These are phyloP conservation scores for Acanthornis magna DNA, from an alignment of 2,797 vertebrate genomes.

Conservation along the genomic window DNA sequence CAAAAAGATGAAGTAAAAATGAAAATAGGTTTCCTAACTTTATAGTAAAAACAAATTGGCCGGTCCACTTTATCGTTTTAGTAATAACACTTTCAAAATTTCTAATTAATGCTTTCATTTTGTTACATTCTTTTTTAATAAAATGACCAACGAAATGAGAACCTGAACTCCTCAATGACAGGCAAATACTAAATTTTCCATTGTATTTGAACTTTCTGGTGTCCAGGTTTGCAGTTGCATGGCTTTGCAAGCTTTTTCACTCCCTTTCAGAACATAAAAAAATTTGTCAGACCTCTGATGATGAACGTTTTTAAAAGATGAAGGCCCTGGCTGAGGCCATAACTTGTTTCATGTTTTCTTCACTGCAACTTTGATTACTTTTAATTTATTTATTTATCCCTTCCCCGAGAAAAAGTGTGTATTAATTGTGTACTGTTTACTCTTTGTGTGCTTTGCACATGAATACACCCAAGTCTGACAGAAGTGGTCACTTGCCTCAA, in stretches of 20 bases:
- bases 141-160: background rate
- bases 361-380: background rate
- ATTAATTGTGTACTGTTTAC: background rate
- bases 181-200: background rate
- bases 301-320: background rate
- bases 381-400: background rate
- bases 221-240: background rate
- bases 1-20: background rate
- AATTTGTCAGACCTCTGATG: background rate
- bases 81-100: background rate
- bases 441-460: background rate
- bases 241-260: background rate
- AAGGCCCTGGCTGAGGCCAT: background rate
- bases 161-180: background rate
- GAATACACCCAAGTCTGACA: background rate
- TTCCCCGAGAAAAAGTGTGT: background rate
- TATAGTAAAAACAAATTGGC: background rate
- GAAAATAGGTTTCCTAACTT: background rate
- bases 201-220: background rate
- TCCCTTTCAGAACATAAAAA: background rate
- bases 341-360: background rate
- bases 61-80: background rate
- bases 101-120: background rate
- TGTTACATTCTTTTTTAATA: background rate
- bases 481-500: background rate